Evolutionary conservation across 2,797 vertebrate genomes (phyloP).

Genomic region (Sebastes baramenuke): DNA sequence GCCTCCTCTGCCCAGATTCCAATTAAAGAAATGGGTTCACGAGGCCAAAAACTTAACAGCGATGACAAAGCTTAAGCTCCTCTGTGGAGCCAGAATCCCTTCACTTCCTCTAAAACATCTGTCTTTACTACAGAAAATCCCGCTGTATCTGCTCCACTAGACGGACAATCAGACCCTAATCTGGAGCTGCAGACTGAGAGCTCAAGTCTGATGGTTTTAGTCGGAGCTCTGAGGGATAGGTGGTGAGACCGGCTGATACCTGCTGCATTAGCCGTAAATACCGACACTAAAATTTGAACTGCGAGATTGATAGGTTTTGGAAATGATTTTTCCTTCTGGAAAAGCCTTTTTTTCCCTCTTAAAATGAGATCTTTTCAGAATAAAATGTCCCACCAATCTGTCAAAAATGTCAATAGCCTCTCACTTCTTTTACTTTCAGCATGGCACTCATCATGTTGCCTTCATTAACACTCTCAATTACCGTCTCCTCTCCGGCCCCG

Average conservation of each 20-base stretch:
- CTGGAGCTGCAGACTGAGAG: slow-evolving; percentile 56
- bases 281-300: not conserved
- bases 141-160: slow-evolving; percentile 71
- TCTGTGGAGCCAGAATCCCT: slow-evolving; percentile 64
- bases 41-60: slow-evolving; percentile 49
- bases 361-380: not conserved
- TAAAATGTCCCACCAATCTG: not conserved
- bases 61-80: slow-evolving; percentile 69
- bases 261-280: slow-evolving; percentile 17
- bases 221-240: slow-evolving; percentile 25
- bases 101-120: slow-evolving; percentile 75
- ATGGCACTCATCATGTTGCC: slow-evolving; percentile 47
- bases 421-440: slow-evolving; percentile 25
- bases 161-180: slow-evolving; percentile 72
- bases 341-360: not conserved
- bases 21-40: slow-evolving; percentile 64
- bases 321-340: not conserved
- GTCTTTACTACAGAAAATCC: slow-evolving; percentile 78
- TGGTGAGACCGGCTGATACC: slow-evolving; percentile 26
- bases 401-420: slow-evolving; percentile 10
- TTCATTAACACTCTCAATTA: slow-evolving; percentile 76
- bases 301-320: not conserved
- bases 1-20: slow-evolving; percentile 36
- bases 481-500: slow-evolving; percentile 57
- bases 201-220: slow-evolving; percentile 41